phyloP scores from a whole-genome alignment of 2,888 invertebrate species.

The Tridacna crocea region DNA sequence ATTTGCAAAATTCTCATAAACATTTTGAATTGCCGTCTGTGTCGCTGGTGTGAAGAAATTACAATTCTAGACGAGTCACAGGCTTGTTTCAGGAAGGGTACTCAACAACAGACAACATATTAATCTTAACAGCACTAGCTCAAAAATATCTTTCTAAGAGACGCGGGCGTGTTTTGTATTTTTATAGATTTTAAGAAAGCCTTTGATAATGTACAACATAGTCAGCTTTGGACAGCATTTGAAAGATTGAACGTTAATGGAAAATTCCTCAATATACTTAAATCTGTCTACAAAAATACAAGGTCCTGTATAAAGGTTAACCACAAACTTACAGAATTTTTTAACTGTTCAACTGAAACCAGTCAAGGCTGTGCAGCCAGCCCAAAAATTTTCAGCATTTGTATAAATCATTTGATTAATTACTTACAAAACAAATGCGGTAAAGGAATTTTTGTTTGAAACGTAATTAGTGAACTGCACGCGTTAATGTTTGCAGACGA shows the following conservation, averaged over 20 bases:
- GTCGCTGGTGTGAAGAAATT: constrained; percentile 22
- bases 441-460: background rate
- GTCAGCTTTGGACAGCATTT: constrained; percentile 13
- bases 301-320: background rate
- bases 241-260: background rate
- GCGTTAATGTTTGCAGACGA: constrained; percentile 1
- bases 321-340: background rate
- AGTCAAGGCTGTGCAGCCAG: background rate
- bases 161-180: constrained; percentile 19
- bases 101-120: constrained; percentile 33
- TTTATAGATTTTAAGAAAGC: constrained; percentile 34
- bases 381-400: background rate
- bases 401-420: background rate
- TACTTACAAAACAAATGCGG: background rate
- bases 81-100: no score
- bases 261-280: background rate
- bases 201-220: constrained; percentile 26
- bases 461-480: background rate
- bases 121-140: constrained; percentile 22
- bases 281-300: background rate
- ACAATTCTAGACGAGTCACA: constrained; percentile 26
- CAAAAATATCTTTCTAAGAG: constrained; percentile 36
- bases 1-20: constrained; percentile 30
- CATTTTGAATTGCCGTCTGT: constrained; percentile 7
- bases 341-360: background rate